Evolutionary conservation across 1,140 invertebrate species (phyloP).

Genomic region (Spodoptera frugiperda): DNA sequence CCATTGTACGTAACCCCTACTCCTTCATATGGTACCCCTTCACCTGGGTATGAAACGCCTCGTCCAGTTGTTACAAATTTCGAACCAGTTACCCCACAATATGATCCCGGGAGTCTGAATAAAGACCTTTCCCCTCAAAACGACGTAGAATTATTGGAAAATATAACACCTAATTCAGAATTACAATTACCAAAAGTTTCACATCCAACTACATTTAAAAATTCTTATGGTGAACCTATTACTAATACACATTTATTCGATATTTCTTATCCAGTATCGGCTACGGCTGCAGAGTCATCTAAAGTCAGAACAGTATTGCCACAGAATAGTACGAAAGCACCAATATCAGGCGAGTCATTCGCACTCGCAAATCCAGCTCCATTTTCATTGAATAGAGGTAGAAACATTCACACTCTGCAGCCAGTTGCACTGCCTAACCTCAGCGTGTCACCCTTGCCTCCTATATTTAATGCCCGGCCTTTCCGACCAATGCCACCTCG

Average conservation of each 20-base stretch:
- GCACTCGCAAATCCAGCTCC: constrained; percentile 77
- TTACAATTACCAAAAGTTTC: constrained; percentile 74
- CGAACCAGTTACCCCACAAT: constrained; percentile 51
- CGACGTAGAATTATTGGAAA: constrained; percentile 62
- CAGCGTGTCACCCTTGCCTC: constrained; percentile 85
- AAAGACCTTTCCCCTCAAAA: constrained; percentile 61
- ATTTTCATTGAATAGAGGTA: constrained; percentile 75
- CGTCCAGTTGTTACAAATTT: constrained; percentile 43
- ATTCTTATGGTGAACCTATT: constrained; percentile 80
- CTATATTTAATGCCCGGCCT: constrained; percentile 87
- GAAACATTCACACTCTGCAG: constrained; percentile 82
- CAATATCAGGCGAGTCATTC: constrained; percentile 64
- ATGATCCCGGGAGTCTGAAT: constrained; percentile 60
- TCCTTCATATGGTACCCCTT: constrained; percentile 42
- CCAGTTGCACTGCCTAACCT: constrained; percentile 86
- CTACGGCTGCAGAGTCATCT: constrained; percentile 74
- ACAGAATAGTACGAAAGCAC: constrained; percentile 52
- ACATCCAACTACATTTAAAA: constrained; percentile 72
- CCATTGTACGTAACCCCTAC: constrained; percentile 51
- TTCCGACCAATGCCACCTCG: constrained; percentile 72
- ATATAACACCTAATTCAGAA: constrained; percentile 60
- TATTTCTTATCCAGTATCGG: constrained; percentile 72
- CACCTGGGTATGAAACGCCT: constrained; percentile 51
- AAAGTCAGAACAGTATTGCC: constrained; percentile 76
- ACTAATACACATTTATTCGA: constrained; percentile 67